Evolutionary conservation across 2,113 vertebrate genomes (phyloP).

Genomic region (Gasterosteus nipponicus): DNA sequence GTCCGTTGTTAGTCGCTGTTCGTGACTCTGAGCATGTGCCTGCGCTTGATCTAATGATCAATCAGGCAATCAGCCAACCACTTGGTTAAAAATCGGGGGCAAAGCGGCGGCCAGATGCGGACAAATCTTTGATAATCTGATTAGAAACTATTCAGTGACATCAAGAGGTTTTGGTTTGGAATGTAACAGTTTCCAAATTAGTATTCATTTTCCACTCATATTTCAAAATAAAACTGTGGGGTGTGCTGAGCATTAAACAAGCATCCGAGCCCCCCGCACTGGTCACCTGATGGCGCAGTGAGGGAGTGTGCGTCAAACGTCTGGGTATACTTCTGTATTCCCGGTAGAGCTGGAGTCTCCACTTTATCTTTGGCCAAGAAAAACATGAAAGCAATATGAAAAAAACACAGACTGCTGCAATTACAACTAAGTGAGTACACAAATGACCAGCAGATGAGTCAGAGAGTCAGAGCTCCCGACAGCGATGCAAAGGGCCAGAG

Average conservation of each 20-base stretch:
- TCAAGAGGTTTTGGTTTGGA: neutral
- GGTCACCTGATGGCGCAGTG: conserved; percentile 27
- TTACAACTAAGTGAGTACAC: conserved; percentile 65
- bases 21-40: conserved; percentile 20
- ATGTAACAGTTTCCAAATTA: neutral
- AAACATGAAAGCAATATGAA: conserved; percentile 76
- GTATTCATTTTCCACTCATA: conserved; percentile 12
- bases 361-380: conserved; percentile 66
- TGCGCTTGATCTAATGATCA: conserved; percentile 13
- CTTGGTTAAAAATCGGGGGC: conserved; percentile 8
- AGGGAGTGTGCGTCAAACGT: conserved; percentile 39
- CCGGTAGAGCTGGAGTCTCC: conserved; percentile 43
- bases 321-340: conserved; percentile 40
- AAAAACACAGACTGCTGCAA: conserved; percentile 69
- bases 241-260: conserved; percentile 56
- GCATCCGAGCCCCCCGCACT: conserved; percentile 48
- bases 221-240: conserved; percentile 51
- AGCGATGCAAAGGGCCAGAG: conserved; percentile 17
- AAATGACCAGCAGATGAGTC: conserved; percentile 78
- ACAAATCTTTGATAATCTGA: conserved; percentile 7
- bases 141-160: neutral
- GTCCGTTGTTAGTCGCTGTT: conserved; percentile 36
- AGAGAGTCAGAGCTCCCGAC: conserved; percentile 51
- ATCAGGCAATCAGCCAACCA: conserved; percentile 2
- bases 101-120: conserved; percentile 7